Conservation (phyloP, 2,888 invertebrate genomes). For the Drosophila paramelanica region DNA sequence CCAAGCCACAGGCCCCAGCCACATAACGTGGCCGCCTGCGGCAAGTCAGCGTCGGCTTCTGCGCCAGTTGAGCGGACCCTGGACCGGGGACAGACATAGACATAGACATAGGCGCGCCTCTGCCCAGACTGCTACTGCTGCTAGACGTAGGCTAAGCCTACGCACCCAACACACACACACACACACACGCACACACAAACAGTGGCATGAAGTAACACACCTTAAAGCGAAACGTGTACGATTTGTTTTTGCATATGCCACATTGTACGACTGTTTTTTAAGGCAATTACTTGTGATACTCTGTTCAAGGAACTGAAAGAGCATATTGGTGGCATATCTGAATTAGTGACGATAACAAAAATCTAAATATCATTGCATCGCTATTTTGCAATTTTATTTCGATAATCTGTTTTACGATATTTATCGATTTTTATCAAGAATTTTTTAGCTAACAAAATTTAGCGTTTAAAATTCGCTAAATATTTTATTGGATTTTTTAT, state of each 20-base stretch:
- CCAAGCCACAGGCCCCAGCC: conserved; percentile 34
- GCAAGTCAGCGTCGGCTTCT: neutral
- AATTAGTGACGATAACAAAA: no score
- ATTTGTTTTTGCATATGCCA: conserved; percentile 60
- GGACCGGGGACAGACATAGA: neutral
- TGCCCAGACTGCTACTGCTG: neutral
- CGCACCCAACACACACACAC: conserved; percentile 28
- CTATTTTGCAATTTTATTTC: no score
- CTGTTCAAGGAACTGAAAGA: neutral
- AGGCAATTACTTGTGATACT: conserved; percentile 59
- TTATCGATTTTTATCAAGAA: no score
- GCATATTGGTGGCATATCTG: neutral
- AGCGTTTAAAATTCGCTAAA: no score
- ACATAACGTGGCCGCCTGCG: conserved; percentile 33
- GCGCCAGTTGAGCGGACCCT: neutral
- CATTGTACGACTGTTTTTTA: conserved; percentile 48
- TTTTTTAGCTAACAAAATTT: no score
- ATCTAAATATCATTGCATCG: no score
- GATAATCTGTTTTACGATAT: no score
- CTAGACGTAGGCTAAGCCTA: conserved; percentile 32
- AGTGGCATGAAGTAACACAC: conserved; percentile 15
- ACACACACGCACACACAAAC: conserved; percentile 4
- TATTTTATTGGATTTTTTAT: no score
- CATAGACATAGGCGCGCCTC: conserved; percentile 1
- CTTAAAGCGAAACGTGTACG: conserved; percentile 43